A percentile compares a stretch with the other conserved stretches of the same genome.
Conservation (phyloP, 2,113 vertebrate genomes). For the Cynocephalus volans region DNA sequence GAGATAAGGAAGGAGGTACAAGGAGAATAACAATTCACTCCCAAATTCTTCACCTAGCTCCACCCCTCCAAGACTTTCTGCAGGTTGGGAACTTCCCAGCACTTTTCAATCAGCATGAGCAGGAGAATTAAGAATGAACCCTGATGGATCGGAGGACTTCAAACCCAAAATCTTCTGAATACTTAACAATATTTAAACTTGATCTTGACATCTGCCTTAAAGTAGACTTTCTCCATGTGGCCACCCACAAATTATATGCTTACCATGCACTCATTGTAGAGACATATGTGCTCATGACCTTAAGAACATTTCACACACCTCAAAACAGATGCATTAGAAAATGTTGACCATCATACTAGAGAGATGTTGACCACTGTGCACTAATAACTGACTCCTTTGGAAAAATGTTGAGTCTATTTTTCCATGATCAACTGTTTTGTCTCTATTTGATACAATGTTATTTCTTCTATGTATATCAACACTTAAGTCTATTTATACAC, state of each 20-base stretch:
- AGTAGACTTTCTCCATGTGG: not conserved
- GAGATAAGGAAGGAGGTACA: slow-evolving; percentile 48
- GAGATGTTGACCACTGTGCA: not conserved
- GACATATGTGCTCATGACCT: not conserved
- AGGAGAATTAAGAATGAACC: not conserved
- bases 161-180: not conserved
- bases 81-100: not conserved
- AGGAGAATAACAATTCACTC: not conserved
- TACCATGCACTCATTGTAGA: not conserved
- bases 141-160: rapidly evolving
- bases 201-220: not conserved
- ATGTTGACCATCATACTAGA: not conserved
- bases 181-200: not conserved
- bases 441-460: not conserved
- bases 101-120: not conserved
- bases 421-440: not conserved
- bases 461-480: not conserved
- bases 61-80: not conserved
- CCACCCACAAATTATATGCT: not conserved
- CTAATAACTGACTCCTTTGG: not conserved
- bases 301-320: not conserved
- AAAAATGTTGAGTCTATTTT: not conserved
- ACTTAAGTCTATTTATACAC: not conserved
- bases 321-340: slow-evolving; percentile 25
- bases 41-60: not conserved